Evolutionary conservation across 2,888 invertebrate species (phyloP).

Genomic region (Platycnemis pennipes): DNA sequence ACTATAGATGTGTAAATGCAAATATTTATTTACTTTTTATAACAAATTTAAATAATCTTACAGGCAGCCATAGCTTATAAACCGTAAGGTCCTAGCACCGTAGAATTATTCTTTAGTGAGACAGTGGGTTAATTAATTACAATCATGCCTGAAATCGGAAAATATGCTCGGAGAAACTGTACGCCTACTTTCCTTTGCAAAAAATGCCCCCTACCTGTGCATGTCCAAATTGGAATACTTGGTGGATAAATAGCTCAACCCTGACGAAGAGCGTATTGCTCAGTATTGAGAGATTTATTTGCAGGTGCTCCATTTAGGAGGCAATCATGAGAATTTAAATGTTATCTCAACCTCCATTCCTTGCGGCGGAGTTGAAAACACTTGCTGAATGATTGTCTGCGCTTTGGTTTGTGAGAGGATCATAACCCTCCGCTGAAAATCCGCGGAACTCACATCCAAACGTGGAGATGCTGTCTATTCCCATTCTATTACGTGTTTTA

Average conservation of each 20-base stretch:
- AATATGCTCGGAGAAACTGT: too few relatives aligned
- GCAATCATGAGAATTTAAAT: background rate
- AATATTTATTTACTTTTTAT: too few relatives aligned
- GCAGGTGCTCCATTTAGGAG: background rate
- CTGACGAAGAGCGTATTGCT: background rate
- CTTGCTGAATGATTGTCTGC: background rate
- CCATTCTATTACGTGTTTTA: background rate
- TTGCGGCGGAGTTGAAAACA: background rate
- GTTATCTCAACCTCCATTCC: background rate
- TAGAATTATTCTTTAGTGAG: too few relatives aligned
- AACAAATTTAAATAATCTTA: too few relatives aligned
- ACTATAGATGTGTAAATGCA: too few relatives aligned
- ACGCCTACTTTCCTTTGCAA: too few relatives aligned
- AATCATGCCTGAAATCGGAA: too few relatives aligned
- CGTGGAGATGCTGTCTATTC: background rate
- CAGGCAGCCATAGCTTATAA: too few relatives aligned
- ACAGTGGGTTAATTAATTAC: too few relatives aligned
- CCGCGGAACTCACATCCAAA: background rate
- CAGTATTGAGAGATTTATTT: background rate
- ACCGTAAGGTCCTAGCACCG: too few relatives aligned
- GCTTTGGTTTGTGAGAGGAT: background rate
- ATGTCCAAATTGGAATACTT: too few relatives aligned
- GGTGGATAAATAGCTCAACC: background rate
- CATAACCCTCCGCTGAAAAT: background rate
- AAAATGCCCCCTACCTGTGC: too few relatives aligned